Evolutionary conservation across 2,113 vertebrate genomes (phyloP).

Genomic region (Corythaixoides concolor): DNA sequence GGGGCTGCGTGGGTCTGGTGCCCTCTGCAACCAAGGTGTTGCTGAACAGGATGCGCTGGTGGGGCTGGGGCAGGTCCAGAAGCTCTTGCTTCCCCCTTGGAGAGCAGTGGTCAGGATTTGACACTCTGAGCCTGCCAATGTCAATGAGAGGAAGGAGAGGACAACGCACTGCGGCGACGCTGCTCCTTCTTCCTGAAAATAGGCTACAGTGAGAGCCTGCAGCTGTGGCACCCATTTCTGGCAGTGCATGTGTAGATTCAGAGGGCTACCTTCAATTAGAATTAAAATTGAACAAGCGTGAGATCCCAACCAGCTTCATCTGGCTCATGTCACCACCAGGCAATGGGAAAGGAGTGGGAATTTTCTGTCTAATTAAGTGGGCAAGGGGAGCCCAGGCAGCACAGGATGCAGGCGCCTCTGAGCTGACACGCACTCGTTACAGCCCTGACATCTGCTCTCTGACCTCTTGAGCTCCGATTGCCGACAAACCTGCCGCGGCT

Average conservation of each 20-base stretch:
- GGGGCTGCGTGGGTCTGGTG: neutral
- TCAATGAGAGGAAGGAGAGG: neutral
- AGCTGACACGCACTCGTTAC: neutral
- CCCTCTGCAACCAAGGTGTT: neutral
- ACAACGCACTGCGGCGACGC: accelerated
- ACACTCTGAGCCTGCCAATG: neutral
- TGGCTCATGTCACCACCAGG: neutral
- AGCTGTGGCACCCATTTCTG: neutral
- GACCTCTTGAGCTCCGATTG: slow-evolving; percentile 23
- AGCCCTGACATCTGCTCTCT: slow-evolving; percentile 47
- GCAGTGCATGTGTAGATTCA: neutral
- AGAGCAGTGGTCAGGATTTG: neutral
- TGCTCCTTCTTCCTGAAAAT: neutral
- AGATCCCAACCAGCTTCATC: neutral
- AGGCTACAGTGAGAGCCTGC: neutral
- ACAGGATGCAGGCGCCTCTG: slow-evolving; percentile 33
- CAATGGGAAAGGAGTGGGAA: neutral
- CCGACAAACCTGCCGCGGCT: neutral
- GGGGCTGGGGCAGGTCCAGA: neutral
- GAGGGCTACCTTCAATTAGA: neutral
- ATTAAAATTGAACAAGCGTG: neutral
- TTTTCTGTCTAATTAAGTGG: neutral
- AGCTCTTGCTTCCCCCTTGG: neutral
- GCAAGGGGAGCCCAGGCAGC: neutral
- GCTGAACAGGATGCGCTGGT: neutral